Evolutionary conservation across 2,797 vertebrate species (phyloP), one percentile per base, ranked within the genome.

Genomic region (Myotis daubentonii): DNA sequence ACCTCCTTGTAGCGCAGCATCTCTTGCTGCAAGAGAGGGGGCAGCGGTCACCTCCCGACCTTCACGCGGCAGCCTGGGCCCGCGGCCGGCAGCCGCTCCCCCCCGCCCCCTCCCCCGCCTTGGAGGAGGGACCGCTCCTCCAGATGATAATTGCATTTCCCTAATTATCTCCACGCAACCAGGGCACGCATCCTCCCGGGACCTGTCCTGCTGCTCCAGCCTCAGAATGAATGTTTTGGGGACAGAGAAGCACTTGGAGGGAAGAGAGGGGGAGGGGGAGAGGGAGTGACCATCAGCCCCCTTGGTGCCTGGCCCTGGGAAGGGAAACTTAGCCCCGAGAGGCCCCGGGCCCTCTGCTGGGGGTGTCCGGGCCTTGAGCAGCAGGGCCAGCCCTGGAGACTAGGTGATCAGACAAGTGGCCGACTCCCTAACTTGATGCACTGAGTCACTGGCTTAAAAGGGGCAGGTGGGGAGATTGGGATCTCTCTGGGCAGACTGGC

Each of bases 1-100:
- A 99, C 99, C 92, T 99, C 99, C 94, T 99, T 99, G 98, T 99
- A 99, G 97, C 99, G 99, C 87, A 98, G 98, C 99, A 99, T 99
- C 98, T 99, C 99, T 91, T 98, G 97, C 99, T 99, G 98, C 93
- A 98, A 97, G 91, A 97, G 68, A 98, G 20, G 10, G 44, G 44
- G 11, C 44, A 12, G 44, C 11, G 41, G 51, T 89, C 66, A 89
- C 62, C 17, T 20, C 19, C 19, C 22, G 57, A 72, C 70, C 82
- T 36, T 12, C 41, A 41, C 0, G 1, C 53, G 38, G 30, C 2
- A 5, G 78, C 83, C 20, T 0, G 13, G 8, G 36, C 82, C 79
- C n/a, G 1, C 0, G 23, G 57, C 8, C 82, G 8, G 19, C n/a
- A 41, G 78, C 33, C 0, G 51, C 22, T 19, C 19, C 7, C 10